phyloP scores from a whole-genome alignment of 2,888 invertebrate genomes.

The Caenorhabditis sp. region DNA sequence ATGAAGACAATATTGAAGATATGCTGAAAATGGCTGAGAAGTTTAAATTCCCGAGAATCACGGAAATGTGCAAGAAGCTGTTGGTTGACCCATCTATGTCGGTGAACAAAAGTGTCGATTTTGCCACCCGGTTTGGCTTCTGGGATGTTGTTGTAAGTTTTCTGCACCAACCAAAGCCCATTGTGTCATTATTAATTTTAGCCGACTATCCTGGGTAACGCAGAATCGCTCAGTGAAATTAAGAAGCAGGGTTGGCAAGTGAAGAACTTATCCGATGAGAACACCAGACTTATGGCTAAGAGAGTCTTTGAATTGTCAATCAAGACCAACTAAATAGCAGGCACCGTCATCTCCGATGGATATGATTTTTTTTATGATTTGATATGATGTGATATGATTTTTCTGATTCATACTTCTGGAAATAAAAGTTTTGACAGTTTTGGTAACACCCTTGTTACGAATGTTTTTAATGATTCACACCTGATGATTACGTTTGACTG shows the following conservation, averaged over 20 bases:
- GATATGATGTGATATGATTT: neutral
- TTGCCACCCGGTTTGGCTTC: neutral
- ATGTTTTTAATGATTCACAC: conserved; percentile 11
- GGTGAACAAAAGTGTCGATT: neutral
- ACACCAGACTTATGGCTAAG: neutral
- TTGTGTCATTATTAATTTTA: neutral
- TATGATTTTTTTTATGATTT: no score
- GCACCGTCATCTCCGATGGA: no score
- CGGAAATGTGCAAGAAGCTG: neutral
- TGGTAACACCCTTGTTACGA: neutral
- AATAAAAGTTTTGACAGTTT: conserved; percentile 1
- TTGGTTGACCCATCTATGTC: neutral
- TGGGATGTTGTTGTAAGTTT: neutral
- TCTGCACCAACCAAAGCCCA: neutral
- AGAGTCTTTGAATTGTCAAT: neutral
- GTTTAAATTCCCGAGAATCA: neutral
- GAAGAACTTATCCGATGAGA: neutral
- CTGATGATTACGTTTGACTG: neutral
- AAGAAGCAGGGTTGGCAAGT: neutral
- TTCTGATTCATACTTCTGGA: neutral
- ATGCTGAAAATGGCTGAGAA: neutral
- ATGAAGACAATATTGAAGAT: neutral
- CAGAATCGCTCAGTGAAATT: neutral
- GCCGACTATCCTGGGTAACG: neutral
- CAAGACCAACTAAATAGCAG: no score